A percentile compares a stretch with the other conserved stretches of the same genome.
phyloP scores from a whole-genome alignment of 2,797 vertebrate species.

The Threskiornis aethiopicus region DNA sequence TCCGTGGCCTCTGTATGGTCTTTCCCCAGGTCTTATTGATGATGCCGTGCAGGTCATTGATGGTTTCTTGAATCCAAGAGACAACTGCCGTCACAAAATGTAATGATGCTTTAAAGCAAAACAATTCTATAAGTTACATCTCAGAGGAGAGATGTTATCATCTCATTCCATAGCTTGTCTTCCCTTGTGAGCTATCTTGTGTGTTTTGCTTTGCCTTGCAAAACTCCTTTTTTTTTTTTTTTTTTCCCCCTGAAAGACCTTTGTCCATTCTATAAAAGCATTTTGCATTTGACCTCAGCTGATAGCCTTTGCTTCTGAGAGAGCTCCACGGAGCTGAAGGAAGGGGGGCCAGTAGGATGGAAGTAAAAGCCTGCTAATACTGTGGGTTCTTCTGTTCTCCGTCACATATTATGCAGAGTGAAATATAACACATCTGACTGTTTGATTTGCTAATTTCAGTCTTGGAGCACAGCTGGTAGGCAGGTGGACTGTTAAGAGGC shows the following conservation, averaged over 20 bases:
- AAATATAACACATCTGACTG: slow-evolving; percentile 18
- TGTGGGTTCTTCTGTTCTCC: not conserved
- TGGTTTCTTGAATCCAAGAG: not conserved
- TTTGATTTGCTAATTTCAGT: slow-evolving; percentile 13
- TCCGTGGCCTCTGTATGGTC: not conserved
- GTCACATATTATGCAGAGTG: not conserved
- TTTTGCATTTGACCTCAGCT: not conserved
- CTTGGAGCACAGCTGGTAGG: slow-evolving; percentile 22
- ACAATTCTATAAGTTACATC: not conserved
- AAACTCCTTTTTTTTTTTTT: not conserved
- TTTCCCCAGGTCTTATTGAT: not conserved
- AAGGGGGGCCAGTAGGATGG: not conserved
- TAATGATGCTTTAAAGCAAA: not conserved
- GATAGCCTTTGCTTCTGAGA: not conserved
- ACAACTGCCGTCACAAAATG: not conserved
- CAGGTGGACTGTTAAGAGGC: slow-evolving; percentile 33
- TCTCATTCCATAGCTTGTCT: not conserved
- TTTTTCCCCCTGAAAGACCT: not conserved
- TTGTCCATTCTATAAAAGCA: not conserved
- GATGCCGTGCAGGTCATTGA: not conserved
- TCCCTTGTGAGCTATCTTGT: not conserved
- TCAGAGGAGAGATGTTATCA: not conserved
- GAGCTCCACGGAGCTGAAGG: not conserved
- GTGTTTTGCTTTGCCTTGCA: not conserved
- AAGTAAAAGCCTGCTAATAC: not conserved